phyloP scores from a whole-genome alignment of 2,113 vertebrate genomes.

The Theristicus caerulescens region DNA sequence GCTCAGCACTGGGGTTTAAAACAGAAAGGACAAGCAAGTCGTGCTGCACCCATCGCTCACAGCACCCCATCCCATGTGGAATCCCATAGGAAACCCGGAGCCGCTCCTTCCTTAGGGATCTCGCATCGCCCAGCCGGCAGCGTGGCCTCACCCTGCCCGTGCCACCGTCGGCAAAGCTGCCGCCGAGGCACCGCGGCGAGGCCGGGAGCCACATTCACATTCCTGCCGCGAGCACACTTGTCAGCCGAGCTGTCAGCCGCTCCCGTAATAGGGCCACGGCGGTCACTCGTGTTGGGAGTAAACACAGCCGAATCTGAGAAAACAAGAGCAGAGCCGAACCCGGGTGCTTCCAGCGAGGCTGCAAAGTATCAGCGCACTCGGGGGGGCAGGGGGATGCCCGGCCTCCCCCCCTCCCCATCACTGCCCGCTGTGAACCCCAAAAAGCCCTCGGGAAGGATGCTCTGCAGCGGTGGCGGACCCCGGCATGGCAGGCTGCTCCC shows the following conservation, averaged over 20 bases:
- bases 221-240: conserved; percentile 50
- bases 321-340: conserved; percentile 40
- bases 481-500: fast-evolving
- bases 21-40: fast-evolving
- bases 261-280: conserved; percentile 45
- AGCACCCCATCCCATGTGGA: not conserved
- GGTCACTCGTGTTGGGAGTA: conserved; percentile 60
- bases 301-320: conserved; percentile 41
- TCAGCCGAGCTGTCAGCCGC: conserved; percentile 59
- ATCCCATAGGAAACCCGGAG: not conserved
- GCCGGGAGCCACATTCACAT: conserved; percentile 37
- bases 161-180: fast-evolving
- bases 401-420: not conserved
- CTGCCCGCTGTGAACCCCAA: fast-evolving
- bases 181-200: not conserved
- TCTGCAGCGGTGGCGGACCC: fast-evolving
- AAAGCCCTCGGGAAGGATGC: not conserved
- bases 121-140: fast-evolving
- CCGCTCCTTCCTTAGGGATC: fast-evolving
- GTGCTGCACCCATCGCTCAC: fast-evolving
- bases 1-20: fast-evolving
- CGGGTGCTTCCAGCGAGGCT: not conserved
- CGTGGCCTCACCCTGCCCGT: not conserved
- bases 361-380: not conserved
- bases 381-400: not conserved